phyloP scores from a whole-genome alignment of 2,113 vertebrate species.

The Pteronura brasiliensis region DNA sequence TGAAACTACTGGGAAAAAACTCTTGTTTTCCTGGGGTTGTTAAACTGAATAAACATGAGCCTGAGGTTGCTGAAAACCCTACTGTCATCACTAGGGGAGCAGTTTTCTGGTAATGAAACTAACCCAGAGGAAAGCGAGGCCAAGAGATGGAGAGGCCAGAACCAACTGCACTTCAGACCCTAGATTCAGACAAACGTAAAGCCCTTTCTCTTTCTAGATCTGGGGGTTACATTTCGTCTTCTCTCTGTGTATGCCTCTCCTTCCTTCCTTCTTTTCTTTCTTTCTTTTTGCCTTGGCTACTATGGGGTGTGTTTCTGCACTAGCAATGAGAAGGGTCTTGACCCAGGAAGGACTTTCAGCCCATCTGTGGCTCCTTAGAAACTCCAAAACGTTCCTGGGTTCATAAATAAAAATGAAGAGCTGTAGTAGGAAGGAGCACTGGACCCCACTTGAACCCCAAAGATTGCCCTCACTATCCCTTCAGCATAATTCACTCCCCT shows the following conservation, averaged over 20 bases:
- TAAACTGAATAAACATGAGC: neutral
- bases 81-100: neutral
- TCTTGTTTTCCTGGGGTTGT: neutral
- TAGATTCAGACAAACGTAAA: neutral
- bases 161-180: neutral
- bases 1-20: neutral
- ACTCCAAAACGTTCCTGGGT: neutral
- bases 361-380: neutral
- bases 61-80: neutral
- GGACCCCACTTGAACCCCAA: neutral
- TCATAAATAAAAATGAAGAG: neutral
- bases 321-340: neutral
- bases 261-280: neutral
- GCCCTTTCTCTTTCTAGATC: neutral
- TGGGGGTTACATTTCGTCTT: neutral
- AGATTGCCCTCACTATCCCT: neutral
- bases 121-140: neutral
- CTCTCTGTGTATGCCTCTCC: neutral
- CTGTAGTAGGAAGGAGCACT: neutral
- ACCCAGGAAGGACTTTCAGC: neutral
- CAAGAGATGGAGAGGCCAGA: neutral
- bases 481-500: neutral
- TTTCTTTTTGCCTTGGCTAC: neutral
- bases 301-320: neutral
- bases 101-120: neutral